Evolutionary conservation across 2,113 vertebrate genomes (phyloP).

Genomic region (Syngnathus floridae): DNA sequence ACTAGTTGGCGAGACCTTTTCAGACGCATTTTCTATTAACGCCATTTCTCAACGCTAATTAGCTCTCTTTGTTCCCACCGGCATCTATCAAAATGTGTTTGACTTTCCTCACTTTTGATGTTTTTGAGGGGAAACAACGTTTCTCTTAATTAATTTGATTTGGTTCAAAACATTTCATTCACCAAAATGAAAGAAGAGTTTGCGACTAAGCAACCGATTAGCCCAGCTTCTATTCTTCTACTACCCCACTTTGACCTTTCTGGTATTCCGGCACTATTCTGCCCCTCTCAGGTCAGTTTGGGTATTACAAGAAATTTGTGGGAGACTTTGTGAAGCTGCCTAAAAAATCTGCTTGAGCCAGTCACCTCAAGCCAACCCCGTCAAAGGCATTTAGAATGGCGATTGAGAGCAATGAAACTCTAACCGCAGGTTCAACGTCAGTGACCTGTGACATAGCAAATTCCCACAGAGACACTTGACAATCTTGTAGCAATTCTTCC

Average conservation of each 20-base stretch:
- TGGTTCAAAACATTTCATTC: not conserved
- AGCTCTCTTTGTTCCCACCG: constrained; percentile 17
- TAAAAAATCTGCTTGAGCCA: not conserved
- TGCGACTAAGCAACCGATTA: not conserved
- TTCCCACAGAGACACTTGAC: not conserved
- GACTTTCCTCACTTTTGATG: not conserved
- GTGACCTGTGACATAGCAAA: constrained; percentile 1
- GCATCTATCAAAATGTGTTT: not conserved
- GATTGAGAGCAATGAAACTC: not conserved
- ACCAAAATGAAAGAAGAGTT: not conserved
- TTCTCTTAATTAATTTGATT: not conserved
- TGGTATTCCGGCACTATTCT: not conserved
- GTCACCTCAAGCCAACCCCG: not conserved
- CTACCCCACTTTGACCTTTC: not conserved
- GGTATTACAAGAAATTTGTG: not conserved
- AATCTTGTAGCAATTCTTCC: not conserved
- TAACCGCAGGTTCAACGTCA: not conserved
- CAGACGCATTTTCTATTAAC: constrained; percentile 40
- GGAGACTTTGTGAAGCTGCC: not conserved
- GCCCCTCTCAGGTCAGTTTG: not conserved
- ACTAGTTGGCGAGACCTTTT: constrained; percentile 58
- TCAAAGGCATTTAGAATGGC: not conserved
- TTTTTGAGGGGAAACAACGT: not conserved
- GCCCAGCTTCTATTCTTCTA: not conserved
- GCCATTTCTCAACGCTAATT: not conserved